Conservation (phyloP, 2,797 vertebrate species). For the Melanotaenia trifasciata region DNA sequence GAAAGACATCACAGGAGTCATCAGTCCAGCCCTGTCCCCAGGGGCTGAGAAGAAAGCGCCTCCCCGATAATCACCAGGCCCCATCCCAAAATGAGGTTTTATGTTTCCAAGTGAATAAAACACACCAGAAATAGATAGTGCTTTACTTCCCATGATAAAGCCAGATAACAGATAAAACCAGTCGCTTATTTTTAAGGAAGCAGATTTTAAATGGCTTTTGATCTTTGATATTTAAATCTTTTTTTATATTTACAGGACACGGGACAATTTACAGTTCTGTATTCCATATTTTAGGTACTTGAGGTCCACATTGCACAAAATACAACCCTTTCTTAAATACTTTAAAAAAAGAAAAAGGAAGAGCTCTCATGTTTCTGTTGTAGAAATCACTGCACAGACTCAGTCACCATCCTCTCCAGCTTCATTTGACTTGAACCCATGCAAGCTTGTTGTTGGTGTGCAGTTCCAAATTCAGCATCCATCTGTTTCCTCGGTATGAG, state of each 20-base stretch:
- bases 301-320: not conserved
- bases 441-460: too few species aligned
- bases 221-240: not conserved
- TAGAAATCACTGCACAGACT: too few species aligned
- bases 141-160: not conserved
- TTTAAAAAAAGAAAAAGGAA: not conserved
- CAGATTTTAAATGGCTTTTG: slow-evolving; percentile 18
- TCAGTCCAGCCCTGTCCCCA: slow-evolving; percentile 13
- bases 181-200: not conserved
- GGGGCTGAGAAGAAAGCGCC: slow-evolving; percentile 35
- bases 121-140: slow-evolving; percentile 20
- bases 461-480: too few species aligned
- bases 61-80: slow-evolving; percentile 39
- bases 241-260: not conserved
- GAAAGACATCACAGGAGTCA: slow-evolving; percentile 55
- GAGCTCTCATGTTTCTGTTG: not conserved
- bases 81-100: slow-evolving; percentile 50
- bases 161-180: slow-evolving; percentile 37
- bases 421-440: too few species aligned
- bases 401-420: too few species aligned
- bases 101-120: slow-evolving; percentile 43
- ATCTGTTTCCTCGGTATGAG: too few species aligned
- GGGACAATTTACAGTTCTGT: not conserved
- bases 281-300: not conserved
- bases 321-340: not conserved